Percentiles rank a stretch among this genome's conserved stretches.
Conservation (phyloP, 2,797 vertebrate genomes). For the Tokudaia muenninki region DNA sequence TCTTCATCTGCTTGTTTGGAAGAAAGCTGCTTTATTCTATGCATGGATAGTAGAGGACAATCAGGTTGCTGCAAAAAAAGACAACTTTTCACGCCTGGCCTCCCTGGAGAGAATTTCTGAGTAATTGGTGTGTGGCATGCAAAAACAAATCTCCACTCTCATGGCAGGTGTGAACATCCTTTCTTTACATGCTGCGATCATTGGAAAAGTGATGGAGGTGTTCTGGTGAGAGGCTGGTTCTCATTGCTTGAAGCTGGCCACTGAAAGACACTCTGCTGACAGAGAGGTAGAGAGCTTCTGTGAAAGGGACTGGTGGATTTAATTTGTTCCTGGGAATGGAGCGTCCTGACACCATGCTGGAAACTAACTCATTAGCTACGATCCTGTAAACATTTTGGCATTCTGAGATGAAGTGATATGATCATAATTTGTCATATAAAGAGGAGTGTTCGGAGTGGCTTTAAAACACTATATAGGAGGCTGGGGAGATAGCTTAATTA, state of each 20-base stretch:
- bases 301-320: neutral
- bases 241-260: neutral
- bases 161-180: slow-evolving; percentile 47
- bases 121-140: neutral
- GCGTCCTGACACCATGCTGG: neutral
- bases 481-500: neutral
- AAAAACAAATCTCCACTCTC: neutral
- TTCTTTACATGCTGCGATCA: neutral
- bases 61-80: neutral
- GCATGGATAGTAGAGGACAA: neutral
- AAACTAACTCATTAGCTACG: slow-evolving; percentile 57
- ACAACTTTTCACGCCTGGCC: slow-evolving; percentile 2
- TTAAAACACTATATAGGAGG: neutral
- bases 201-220: neutral
- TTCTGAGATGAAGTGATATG: slow-evolving; percentile 44
- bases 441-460: slow-evolving; percentile 23
- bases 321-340: slow-evolving; percentile 18
- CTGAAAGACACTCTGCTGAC: neutral
- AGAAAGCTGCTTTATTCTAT: neutral
- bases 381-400: slow-evolving; percentile 52
- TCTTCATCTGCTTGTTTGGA: neutral
- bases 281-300: neutral
- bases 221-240: neutral
- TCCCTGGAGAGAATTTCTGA: slow-evolving; percentile 36
- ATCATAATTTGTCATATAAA: slow-evolving; percentile 1